These are phyloP conservation scores for Orthosia gothica DNA, from an alignment of 2,888 invertebrate species.

Conservation along the genomic window DNA sequence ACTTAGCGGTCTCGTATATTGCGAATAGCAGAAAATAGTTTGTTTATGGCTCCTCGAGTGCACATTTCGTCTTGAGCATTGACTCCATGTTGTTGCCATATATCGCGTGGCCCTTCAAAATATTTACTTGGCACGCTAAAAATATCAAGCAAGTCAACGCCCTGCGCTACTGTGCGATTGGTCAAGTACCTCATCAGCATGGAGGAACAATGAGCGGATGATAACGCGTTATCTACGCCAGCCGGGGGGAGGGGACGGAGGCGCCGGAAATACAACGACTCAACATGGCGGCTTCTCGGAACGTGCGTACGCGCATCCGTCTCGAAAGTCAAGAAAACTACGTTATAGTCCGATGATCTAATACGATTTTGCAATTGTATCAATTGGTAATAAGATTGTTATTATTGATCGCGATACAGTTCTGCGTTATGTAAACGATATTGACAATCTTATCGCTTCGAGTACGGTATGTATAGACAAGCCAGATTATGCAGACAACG, in stretches of 20 bases:
- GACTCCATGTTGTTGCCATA: slow-evolving; percentile 36
- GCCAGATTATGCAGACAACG: slow-evolving; percentile 53
- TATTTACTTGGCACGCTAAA: slow-evolving; percentile 75
- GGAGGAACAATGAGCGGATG: slow-evolving; percentile 90
- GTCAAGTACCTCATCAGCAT: slow-evolving; percentile 83
- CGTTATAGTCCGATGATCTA: slow-evolving; percentile 60
- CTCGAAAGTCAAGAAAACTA: slow-evolving; percentile 72
- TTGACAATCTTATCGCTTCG: slow-evolving; percentile 61
- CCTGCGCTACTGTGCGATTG: slow-evolving; percentile 79
- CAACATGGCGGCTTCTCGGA: slow-evolving; percentile 83
- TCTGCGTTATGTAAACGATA: slow-evolving; percentile 55
- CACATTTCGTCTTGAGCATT: slow-evolving; percentile 31
- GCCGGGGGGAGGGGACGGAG: slow-evolving; percentile 73
- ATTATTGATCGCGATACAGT: slow-evolving; percentile 37
- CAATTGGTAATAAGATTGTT: slow-evolving; percentile 28
- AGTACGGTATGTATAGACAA: slow-evolving; percentile 47
- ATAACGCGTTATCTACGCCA: slow-evolving; percentile 88
- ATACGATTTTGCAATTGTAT: slow-evolving; percentile 55
- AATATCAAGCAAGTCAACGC: slow-evolving; percentile 83
- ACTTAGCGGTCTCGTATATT: slow-evolving; percentile 3
- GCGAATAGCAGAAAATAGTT: slow-evolving; percentile 4
- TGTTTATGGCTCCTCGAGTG: slow-evolving; percentile 18
- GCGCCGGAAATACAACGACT: slow-evolving; percentile 84
- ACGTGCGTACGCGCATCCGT: slow-evolving; percentile 78
- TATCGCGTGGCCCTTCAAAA: slow-evolving; percentile 59